These are phyloP conservation scores for Tanytarsus gracilentus DNA, from an alignment of 2,888 invertebrate genomes.

Conservation along the genomic window DNA sequence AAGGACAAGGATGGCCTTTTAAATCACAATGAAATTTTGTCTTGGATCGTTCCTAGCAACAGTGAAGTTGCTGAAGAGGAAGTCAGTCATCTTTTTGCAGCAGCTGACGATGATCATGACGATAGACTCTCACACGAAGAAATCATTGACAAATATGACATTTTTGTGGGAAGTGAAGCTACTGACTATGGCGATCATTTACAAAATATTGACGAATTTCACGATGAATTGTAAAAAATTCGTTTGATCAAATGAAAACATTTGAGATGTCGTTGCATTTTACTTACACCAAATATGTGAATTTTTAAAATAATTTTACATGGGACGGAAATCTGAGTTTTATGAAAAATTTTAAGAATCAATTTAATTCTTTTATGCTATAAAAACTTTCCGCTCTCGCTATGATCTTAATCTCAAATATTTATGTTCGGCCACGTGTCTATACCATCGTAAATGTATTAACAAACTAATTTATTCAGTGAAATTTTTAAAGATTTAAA, in stretches of 20 bases:
- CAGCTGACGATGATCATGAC: slow-evolving; percentile 80
- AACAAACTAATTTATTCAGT: no score
- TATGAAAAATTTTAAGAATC: no score
- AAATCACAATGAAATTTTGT: slow-evolving; percentile 65
- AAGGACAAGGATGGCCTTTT: slow-evolving; percentile 72
- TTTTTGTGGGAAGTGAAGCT: slow-evolving; percentile 88
- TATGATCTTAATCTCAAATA: no score
- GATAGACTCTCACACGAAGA: slow-evolving; percentile 68
- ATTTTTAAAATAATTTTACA: neutral
- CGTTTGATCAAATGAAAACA: neutral
- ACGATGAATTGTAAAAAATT: slow-evolving; percentile 66
- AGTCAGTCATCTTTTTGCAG: slow-evolving; percentile 77
- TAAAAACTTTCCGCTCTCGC: no score
- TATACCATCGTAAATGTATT: no score
- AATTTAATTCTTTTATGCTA: neutral
- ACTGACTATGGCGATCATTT: slow-evolving; percentile 81
- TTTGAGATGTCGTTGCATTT: neutral
- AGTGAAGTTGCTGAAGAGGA: slow-evolving; percentile 84
- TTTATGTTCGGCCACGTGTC: no score
- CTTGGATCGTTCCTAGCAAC: slow-evolving; percentile 87
- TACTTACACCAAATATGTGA: neutral
- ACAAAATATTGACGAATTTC: slow-evolving; percentile 69
- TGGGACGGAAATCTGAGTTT: neutral
- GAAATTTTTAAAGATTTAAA: no score
- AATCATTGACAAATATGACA: slow-evolving; percentile 72